Percentiles rank a stretch among this genome's conserved stretches.
phyloP scores from a whole-genome alignment of 2,797 vertebrate genomes.

The Erethizon dorsatum region DNA sequence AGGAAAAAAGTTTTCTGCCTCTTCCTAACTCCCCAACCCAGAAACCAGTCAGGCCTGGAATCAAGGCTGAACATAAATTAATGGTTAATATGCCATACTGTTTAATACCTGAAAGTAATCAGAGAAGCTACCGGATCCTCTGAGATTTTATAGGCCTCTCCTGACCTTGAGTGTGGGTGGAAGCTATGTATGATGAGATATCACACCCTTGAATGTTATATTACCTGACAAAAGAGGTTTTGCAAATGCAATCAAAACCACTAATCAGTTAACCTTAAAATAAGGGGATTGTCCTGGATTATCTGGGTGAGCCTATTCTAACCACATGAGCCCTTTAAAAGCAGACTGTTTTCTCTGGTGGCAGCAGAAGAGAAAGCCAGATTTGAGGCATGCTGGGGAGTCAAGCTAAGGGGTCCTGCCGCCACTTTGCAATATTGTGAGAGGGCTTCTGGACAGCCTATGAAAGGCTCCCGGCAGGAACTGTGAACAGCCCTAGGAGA shows the following conservation, averaged over 20 bases:
- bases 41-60: not conserved
- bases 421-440: not conserved
- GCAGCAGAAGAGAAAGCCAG: not conserved
- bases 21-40: not conserved
- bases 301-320: not conserved
- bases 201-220: not conserved
- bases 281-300: not conserved
- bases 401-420: not conserved
- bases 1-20: not conserved
- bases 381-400: not conserved
- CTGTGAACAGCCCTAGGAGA: not conserved
- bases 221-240: not conserved
- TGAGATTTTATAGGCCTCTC: not conserved
- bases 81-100: not conserved
- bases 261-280: not conserved
- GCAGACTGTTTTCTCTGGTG: not conserved
- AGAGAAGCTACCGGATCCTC: not conserved
- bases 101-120: slow-evolving; percentile 3
- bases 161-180: too few relatives aligned
- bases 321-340: not conserved
- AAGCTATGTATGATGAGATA: not conserved
- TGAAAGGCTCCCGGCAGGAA: not conserved
- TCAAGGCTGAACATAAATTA: not conserved
- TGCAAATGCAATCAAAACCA: not conserved
- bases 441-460: not conserved